These are phyloP conservation scores for Lacerta agilis DNA, from an alignment of 2,797 vertebrate species.

Conservation along the genomic window DNA sequence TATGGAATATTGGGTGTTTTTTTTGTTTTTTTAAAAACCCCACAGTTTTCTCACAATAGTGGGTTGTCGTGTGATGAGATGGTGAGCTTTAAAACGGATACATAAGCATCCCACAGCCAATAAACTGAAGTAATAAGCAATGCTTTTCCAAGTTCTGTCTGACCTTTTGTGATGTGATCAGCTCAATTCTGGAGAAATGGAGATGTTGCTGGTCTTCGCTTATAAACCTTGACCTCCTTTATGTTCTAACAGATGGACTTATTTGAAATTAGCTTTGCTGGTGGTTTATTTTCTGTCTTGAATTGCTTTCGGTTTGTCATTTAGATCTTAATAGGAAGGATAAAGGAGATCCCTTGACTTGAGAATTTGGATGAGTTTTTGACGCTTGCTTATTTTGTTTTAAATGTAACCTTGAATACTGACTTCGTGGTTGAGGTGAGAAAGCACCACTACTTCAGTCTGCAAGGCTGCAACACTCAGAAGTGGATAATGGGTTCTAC, in stretches of 20 bases:
- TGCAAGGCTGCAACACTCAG: not conserved
- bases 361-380: slow-evolving; percentile 8
- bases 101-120: slow-evolving; percentile 23
- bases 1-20: no score
- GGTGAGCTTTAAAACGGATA: slow-evolving; percentile 6
- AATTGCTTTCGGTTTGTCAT: slow-evolving; percentile 65
- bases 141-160: slow-evolving; percentile 45
- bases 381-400: slow-evolving; percentile 46
- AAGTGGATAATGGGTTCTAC: not conserved
- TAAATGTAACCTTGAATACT: slow-evolving; percentile 2
- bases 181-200: slow-evolving; percentile 42
- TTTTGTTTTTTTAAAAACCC: no score
- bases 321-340: slow-evolving; percentile 62
- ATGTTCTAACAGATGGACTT: slow-evolving; percentile 56
- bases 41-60: not conserved
- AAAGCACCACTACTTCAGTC: not conserved
- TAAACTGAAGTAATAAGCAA: slow-evolving; percentile 43
- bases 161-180: slow-evolving; percentile 41
- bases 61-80: slow-evolving; percentile 33
- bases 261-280: slow-evolving; percentile 50
- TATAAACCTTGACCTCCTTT: slow-evolving; percentile 60
- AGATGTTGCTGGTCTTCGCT: slow-evolving; percentile 58
- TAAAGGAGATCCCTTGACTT: slow-evolving; percentile 20
- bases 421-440: not conserved
- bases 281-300: slow-evolving; percentile 38